Base-by-base conservation (phyloP, 1,140 invertebrate genomes). In the Drosophila pseudoobscura region DNA sequence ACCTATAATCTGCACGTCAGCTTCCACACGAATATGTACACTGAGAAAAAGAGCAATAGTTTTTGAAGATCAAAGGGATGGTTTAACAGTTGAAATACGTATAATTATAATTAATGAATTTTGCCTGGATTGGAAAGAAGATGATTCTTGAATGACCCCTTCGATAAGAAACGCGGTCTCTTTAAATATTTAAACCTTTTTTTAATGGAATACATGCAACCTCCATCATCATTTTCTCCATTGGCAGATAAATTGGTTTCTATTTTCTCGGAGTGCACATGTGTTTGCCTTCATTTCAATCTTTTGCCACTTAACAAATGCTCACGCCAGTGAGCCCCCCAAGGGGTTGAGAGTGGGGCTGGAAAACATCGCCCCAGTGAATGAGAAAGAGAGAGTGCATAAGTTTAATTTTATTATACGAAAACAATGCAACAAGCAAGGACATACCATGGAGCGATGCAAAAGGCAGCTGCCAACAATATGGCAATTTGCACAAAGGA, bases 321-420 rank as follows among this genome's bases (percentile, higher is more conserved):
- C 82, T 80, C 82, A 85, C 73, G 52, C 74, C 73, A 72, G 55
- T 72, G 52, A 59, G 49, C 52, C 64, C 60, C 54, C 49, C 49
- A 26, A 43, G 56, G 35, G 24, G 45, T 22, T 22, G 49, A 53
- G 22, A 52, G 29, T 11, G 31, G 31, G 9, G 31, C 1, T 3
- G 9, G 35, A 5, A 39, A 39, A 39, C 35, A 39, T 57, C 57
- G 35, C 52, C 15, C 20, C 63, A 41, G 51, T n/a, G 24, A n/a
- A 29, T 9, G 29, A 31, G 8, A 31, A 2, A 46, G 44, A 20
- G 50, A 76, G 62, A 72, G 73, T 71, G 78, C 82, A 87, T 87
- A 87, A 87, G 82, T 87, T 87, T 87, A 87, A 87, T 87, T 87
- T 87, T 87, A 87, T 87, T 87, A 87, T 78, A 78, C 78, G 78